These are phyloP conservation scores for Pseudopipra pipra DNA, from an alignment of 2,113 vertebrate genomes.

Conservation along the genomic window DNA sequence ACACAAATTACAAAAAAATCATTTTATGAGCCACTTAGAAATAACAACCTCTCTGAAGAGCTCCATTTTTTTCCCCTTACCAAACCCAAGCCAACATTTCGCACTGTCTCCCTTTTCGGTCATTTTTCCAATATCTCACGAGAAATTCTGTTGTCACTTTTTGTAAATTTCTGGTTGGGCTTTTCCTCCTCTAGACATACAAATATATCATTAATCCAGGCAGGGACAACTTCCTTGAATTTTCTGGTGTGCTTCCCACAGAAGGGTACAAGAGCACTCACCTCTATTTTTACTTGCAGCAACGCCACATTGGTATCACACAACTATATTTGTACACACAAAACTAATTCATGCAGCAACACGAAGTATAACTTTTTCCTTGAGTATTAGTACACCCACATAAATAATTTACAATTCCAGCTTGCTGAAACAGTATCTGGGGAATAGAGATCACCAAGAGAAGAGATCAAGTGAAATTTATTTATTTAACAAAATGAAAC, in stretches of 20 bases:
- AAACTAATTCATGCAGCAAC: neutral
- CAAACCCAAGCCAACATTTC: neutral
- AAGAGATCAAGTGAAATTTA: neutral
- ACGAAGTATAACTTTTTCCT: neutral
- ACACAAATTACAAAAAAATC: neutral
- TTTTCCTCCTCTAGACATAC: neutral
- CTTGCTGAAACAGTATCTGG: neutral
- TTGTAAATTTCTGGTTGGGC: neutral
- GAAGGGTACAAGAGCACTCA: neutral
- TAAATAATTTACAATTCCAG: neutral
- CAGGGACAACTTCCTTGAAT: neutral
- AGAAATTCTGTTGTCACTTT: neutral
- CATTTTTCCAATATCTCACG: neutral
- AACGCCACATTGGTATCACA: neutral
- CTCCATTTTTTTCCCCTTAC: neutral
- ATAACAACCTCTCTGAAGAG: neutral
- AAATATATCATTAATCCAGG: neutral
- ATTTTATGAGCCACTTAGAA: neutral
- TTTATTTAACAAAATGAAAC: neutral
- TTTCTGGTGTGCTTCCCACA: neutral
- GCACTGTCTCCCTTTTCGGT: neutral
- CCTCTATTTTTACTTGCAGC: neutral
- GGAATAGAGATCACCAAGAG: neutral
- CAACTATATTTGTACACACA: neutral
- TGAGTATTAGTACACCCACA: neutral